These are phyloP conservation scores for Capitulum mitella DNA, from an alignment of 2,888 invertebrate genomes.

Conservation along the genomic window DNA sequence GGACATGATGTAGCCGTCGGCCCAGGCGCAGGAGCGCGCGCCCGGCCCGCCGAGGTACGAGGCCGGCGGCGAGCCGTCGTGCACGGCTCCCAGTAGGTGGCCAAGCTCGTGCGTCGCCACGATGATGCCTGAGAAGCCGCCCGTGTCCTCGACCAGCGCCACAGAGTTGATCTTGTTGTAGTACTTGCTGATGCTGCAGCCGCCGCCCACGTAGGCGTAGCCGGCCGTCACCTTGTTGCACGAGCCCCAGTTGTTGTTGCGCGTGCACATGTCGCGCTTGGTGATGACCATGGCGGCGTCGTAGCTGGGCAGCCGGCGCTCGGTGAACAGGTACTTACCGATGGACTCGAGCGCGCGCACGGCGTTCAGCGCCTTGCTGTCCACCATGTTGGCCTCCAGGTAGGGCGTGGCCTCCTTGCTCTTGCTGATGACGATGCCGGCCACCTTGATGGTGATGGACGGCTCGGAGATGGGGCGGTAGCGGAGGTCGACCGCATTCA, in stretches of 20 bases:
- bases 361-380: neutral
- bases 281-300: slow-evolving; percentile 24
- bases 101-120: slow-evolving; percentile 27
- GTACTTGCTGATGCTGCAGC: slow-evolving; percentile 19
- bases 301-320: neutral
- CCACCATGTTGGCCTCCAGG: neutral
- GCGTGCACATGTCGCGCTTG: slow-evolving; percentile 26
- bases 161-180: slow-evolving; percentile 21
- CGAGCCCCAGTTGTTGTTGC: neutral
- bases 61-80: slow-evolving; percentile 19
- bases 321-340: neutral
- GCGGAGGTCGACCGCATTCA: slow-evolving; percentile 20
- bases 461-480: neutral
- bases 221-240: slow-evolving; percentile 26
- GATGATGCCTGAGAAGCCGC: slow-evolving; percentile 27
- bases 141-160: slow-evolving; percentile 26
- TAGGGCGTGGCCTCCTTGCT: slow-evolving; percentile 16
- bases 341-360: neutral
- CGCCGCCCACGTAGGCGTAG: slow-evolving; percentile 27
- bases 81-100: slow-evolving; percentile 25
- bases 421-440: slow-evolving; percentile 23
- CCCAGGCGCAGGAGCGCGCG: slow-evolving; percentile 5
- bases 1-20: slow-evolving; percentile 27
- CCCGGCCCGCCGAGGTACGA: slow-evolving; percentile 26
- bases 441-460: slow-evolving; percentile 14